Evolutionary conservation across 2,797 vertebrate species (phyloP).

Genomic region (Hyperoplus lanceolatus): DNA sequence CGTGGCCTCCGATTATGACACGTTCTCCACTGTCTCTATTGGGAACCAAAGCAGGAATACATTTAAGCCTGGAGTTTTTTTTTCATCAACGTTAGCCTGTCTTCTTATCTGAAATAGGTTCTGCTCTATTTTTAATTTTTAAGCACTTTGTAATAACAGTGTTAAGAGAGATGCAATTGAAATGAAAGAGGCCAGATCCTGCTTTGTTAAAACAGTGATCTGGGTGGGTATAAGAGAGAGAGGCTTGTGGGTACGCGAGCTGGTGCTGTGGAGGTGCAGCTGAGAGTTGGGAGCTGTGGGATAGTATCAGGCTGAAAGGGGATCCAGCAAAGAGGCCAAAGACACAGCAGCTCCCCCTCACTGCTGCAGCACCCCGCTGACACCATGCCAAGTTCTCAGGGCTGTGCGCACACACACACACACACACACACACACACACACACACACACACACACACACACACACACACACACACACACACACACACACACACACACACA

Average conservation of each 20-base stretch:
- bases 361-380: slow-evolving; percentile 70
- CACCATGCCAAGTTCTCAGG: slow-evolving; percentile 79
- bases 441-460: slow-evolving; percentile 26
- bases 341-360: slow-evolving; percentile 77
- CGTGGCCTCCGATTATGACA: neutral
- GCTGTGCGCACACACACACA: slow-evolving; percentile 28
- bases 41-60: neutral
- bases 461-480: slow-evolving; percentile 19
- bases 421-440: slow-evolving; percentile 20
- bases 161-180: too few relatives aligned
- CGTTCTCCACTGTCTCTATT: neutral
- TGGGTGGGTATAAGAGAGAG: slow-evolving; percentile 54
- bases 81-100: too few relatives aligned
- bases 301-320: slow-evolving; percentile 76
- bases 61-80: too few relatives aligned
- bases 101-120: too few relatives aligned
- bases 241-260: slow-evolving; percentile 23
- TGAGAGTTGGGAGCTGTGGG: slow-evolving; percentile 66
- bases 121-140: too few relatives aligned
- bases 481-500: slow-evolving; percentile 19
- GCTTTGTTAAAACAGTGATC: slow-evolving; percentile 53
- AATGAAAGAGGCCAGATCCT: slow-evolving; percentile 35
- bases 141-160: too few relatives aligned
- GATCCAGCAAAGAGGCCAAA: slow-evolving; percentile 71
- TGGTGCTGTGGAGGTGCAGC: slow-evolving; percentile 62